Evolutionary conservation across 2,113 vertebrate species (phyloP).

Genomic region (Recurvirostra avosetta): DNA sequence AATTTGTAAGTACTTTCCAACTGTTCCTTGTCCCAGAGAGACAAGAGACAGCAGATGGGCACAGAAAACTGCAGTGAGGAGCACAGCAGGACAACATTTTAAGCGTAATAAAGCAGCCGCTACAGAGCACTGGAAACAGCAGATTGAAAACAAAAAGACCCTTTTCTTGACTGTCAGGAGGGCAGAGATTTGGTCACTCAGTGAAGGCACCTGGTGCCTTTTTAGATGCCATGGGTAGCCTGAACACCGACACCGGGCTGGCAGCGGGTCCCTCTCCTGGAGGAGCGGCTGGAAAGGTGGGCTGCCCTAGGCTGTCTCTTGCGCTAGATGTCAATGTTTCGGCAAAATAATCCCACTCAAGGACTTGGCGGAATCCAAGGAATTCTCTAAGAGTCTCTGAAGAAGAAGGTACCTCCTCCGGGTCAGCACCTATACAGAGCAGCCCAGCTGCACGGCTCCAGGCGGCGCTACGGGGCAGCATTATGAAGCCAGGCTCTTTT

Average conservation of each 20-base stretch:
- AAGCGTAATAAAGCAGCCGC: neutral
- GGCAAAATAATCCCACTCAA: neutral
- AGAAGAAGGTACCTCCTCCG: neutral
- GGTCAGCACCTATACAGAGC: neutral
- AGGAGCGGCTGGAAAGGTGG: neutral
- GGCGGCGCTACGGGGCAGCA: neutral
- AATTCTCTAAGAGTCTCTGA: neutral
- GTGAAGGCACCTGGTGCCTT: neutral
- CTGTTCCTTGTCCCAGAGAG: constrained; percentile 9
- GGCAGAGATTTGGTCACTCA: neutral
- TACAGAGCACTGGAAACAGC: neutral
- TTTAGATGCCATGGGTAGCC: neutral
- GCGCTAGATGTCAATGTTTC: rapidly evolving
- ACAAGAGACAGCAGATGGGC: constrained; percentile 5
- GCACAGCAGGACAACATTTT: constrained; percentile 24
- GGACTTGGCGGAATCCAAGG: neutral
- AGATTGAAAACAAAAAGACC: neutral
- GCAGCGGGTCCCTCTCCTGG: neutral
- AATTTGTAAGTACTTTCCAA: constrained; percentile 4
- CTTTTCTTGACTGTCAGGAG: neutral
- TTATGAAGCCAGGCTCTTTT: neutral
- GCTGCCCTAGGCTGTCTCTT: neutral
- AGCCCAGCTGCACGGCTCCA: neutral
- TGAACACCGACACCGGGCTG: neutral
- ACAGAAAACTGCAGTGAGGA: neutral